Evolutionary conservation across 2,797 vertebrate genomes (phyloP).

Genomic region (Sternarchorhynchus goeldii): DNA sequence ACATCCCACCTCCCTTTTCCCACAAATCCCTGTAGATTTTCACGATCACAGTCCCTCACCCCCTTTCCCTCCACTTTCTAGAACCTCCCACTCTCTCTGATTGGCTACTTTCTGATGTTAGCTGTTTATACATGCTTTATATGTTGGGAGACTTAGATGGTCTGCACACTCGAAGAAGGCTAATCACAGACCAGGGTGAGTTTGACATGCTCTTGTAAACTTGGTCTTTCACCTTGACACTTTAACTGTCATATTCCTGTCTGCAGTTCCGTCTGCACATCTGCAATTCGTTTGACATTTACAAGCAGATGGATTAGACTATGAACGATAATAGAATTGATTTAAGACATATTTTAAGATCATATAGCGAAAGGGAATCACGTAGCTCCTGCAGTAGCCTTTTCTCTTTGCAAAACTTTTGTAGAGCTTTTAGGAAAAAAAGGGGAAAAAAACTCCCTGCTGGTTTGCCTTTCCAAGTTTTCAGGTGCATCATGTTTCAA

Average conservation of each 20-base stretch:
- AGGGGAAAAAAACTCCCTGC: no score
- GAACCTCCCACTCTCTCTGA: slow-evolving; percentile 43
- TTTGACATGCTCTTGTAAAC: background rate
- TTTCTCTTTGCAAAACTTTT: background rate
- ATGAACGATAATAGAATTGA: background rate
- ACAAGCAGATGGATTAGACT: background rate
- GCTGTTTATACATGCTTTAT: slow-evolving; percentile 40
- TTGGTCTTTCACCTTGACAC: slow-evolving; percentile 9
- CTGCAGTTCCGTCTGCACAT: no score
- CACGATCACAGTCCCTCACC: slow-evolving; percentile 21
- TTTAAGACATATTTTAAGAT: background rate
- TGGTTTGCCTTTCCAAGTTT: background rate
- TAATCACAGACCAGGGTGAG: slow-evolving; percentile 41
- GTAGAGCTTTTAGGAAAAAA: background rate
- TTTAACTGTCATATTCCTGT: background rate
- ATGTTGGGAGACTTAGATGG: slow-evolving; percentile 19
- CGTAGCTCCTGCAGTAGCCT: no score
- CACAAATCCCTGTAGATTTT: slow-evolving; percentile 45
- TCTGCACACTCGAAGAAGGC: slow-evolving; percentile 1
- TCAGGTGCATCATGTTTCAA: background rate
- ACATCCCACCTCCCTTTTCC: background rate
- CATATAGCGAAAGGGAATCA: no score
- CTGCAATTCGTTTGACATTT: background rate
- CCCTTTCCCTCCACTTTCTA: slow-evolving; percentile 25
- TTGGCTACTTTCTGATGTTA: slow-evolving; percentile 33